These are phyloP conservation scores for Brevimyrus niger DNA, from an alignment of 2,113 vertebrate species.

Conservation along the genomic window DNA sequence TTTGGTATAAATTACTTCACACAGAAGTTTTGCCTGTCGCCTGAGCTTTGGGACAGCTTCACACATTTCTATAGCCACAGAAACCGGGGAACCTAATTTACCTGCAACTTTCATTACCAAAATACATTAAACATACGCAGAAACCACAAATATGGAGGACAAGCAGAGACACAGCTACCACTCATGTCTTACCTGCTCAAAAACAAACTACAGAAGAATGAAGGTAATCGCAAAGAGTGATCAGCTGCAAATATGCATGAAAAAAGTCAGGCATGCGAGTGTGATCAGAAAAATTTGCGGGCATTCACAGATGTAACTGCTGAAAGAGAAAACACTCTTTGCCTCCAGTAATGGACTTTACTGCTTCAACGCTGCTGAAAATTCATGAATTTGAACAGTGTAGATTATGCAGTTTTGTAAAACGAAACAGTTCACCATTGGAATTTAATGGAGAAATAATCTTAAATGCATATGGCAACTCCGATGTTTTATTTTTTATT, in stretches of 20 bases:
- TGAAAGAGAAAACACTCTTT: no score
- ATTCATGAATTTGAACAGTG: not conserved
- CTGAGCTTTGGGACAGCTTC: conserved; percentile 68
- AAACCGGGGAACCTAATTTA: conserved; percentile 62
- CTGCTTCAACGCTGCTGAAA: not conserved
- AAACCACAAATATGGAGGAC: conserved; percentile 60
- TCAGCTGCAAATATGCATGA: not conserved
- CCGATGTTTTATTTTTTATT: not conserved
- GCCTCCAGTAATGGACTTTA: not conserved
- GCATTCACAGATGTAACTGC: not conserved
- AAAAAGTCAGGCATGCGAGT: not conserved
- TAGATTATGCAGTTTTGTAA: not conserved
- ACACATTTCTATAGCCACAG: conserved; percentile 55
- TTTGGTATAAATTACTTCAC: conserved; percentile 65
- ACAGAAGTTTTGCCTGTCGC: conserved; percentile 72
- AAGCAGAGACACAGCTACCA: conserved; percentile 54
- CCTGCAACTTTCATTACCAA: conserved; percentile 54
- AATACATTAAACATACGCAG: conserved; percentile 46
- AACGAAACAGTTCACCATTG: not conserved
- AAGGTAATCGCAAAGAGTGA: conserved; percentile 54
- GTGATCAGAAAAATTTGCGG: not conserved
- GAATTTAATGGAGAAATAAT: not conserved
- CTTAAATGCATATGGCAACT: not conserved
- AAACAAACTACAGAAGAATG: conserved; percentile 51
- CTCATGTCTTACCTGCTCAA: conserved; percentile 64